phyloP scores from a whole-genome alignment of 2,797 vertebrate genomes.

The Melanotaenia maccullochi region DNA sequence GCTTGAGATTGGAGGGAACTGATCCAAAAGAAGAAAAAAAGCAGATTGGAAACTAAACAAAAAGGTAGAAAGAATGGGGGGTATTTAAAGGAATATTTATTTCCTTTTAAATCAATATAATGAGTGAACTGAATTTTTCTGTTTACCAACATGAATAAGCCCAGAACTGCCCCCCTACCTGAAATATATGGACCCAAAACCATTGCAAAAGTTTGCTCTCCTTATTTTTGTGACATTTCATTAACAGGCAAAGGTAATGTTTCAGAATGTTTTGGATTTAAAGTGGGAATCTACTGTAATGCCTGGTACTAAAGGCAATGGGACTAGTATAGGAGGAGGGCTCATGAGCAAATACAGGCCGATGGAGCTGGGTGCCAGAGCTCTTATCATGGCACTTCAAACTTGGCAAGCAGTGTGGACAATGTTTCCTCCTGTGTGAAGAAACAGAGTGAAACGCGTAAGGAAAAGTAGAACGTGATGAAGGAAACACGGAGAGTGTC shows the following conservation, averaged over 20 bases:
- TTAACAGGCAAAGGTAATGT: no score
- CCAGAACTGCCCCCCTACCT: no score
- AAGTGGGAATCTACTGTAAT: slow-evolving; percentile 6
- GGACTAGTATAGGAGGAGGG: slow-evolving; percentile 28
- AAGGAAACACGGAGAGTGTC: slow-evolving; percentile 7
- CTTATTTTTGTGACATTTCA: not conserved
- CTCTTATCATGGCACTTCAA: slow-evolving; percentile 43
- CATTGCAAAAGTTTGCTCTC: slow-evolving; percentile 41
- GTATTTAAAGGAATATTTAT: not conserved
- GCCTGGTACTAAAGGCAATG: slow-evolving; percentile 17
- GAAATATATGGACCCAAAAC: not conserved
- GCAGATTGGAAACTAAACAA: not conserved
- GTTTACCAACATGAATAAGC: not conserved
- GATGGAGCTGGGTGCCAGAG: slow-evolving; percentile 20
- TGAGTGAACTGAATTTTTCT: not conserved
- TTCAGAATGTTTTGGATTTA: no score
- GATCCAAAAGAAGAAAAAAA: not conserved
- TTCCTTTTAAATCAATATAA: not conserved
- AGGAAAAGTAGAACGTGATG: slow-evolving; percentile 14
- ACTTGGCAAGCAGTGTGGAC: slow-evolving; percentile 35
- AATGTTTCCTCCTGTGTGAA: slow-evolving; percentile 33
- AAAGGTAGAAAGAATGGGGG: not conserved
- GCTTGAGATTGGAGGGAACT: slow-evolving; percentile 3
- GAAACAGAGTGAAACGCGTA: slow-evolving; percentile 24
- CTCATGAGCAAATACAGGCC: slow-evolving; percentile 17